Conservation (phyloP, 2,797 vertebrate genomes). For the Lerista edwardsae region DNA sequence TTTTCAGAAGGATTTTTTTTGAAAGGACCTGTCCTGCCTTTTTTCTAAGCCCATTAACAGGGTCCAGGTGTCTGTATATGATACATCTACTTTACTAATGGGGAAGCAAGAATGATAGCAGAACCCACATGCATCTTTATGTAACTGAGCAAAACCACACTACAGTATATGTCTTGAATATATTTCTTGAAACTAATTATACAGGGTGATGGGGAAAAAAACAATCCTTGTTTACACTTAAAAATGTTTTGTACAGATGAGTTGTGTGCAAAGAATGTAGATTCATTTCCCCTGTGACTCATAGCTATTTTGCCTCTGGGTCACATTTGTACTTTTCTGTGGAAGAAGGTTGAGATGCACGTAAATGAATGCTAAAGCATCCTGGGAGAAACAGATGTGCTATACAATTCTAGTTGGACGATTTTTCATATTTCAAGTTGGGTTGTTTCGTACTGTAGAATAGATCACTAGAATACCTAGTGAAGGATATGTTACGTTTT, state of each 20-base stretch:
- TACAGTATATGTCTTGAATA: not conserved
- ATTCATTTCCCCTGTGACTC: not conserved
- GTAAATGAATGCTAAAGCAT: not conserved
- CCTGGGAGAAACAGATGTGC: not conserved
- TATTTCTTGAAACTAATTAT: constrained; percentile 11
- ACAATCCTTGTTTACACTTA: not conserved
- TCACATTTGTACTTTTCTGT: not conserved
- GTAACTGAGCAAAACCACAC: not conserved
- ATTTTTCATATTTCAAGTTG: not conserved
- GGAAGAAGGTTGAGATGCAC: not conserved
- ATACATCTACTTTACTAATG: too few species aligned
- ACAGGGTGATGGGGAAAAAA: constrained; percentile 1
- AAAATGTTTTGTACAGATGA: not conserved
- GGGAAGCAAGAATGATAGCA: too few species aligned
- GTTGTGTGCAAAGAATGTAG: constrained; percentile 7
- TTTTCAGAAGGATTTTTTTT: too few species aligned
- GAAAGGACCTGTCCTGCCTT: too few species aligned
- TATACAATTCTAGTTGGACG: not conserved
- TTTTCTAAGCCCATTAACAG: too few species aligned
- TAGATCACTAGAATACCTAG: too few species aligned
- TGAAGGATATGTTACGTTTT: too few species aligned
- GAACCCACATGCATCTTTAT: not conserved
- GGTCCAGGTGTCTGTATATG: too few species aligned
- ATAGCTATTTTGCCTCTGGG: not conserved
- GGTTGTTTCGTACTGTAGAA: not conserved